These are phyloP conservation scores for Campodea augens DNA, from an alignment of 1,140 invertebrate species.

Conservation along the genomic window DNA sequence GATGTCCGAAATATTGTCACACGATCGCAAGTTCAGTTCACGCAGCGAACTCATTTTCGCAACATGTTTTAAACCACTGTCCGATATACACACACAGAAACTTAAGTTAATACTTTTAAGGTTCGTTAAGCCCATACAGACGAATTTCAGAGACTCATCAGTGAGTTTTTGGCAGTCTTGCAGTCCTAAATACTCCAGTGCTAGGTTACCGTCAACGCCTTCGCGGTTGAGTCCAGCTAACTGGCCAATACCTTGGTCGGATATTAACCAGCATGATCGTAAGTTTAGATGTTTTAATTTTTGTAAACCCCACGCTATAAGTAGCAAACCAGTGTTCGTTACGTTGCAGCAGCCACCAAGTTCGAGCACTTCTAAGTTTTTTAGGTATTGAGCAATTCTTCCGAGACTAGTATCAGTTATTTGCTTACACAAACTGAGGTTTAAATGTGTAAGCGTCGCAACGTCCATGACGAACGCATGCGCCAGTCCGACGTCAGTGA, in stretches of 20 bases:
- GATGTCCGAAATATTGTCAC: constrained; percentile 81
- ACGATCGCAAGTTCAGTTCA: constrained; percentile 77
- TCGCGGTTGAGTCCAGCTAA: constrained; percentile 51
- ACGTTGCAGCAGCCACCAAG: constrained; percentile 79
- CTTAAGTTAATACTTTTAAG: constrained; percentile 75
- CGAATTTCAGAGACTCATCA: constrained; percentile 69
- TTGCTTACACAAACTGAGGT: constrained; percentile 85
- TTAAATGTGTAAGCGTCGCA: constrained; percentile 51
- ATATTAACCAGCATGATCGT: constrained; percentile 77
- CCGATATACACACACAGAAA: constrained; percentile 82
- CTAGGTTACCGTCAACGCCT: constrained; percentile 36
- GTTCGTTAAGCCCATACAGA: constrained; percentile 55
- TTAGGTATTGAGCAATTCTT: constrained; percentile 62
- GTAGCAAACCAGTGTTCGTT: constrained; percentile 62
- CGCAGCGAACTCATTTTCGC: constrained; percentile 60
- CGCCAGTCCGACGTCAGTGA: constrained; percentile 61
- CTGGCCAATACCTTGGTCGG: constrained; percentile 71
- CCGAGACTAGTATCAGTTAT: constrained; percentile 68
- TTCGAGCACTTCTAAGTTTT: constrained; percentile 69
- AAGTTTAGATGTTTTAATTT: constrained; percentile 67
- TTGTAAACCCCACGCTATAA: constrained; percentile 67
- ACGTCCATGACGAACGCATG: constrained; percentile 57
- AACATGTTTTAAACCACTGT: constrained; percentile 71
- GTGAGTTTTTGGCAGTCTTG: constrained; percentile 88
- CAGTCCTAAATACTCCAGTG: constrained; percentile 63